phyloP scores from a whole-genome alignment of 2,797 vertebrate genomes.

The Hybognathus amarus region DNA sequence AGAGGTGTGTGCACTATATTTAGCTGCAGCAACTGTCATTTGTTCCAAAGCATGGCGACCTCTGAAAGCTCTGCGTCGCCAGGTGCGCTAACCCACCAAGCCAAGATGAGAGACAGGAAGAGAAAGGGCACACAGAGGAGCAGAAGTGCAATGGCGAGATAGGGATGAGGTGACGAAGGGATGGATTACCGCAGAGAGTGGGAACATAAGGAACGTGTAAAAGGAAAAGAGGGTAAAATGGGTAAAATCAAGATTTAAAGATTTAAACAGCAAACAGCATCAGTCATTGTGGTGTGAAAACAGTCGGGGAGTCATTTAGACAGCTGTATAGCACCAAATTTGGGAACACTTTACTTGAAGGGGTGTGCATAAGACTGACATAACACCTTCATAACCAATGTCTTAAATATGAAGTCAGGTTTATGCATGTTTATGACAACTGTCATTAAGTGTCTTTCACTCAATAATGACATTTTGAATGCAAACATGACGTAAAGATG shows the following conservation, averaged over 20 bases:
- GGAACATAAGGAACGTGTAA: conserved; percentile 31
- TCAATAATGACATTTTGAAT: too few relatives aligned
- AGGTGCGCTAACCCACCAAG: conserved; percentile 57
- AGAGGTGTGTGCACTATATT: conserved; percentile 51
- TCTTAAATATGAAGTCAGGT: too few relatives aligned
- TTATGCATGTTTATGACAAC: too few relatives aligned
- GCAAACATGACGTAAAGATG: too few relatives aligned
- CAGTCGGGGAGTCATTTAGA: conserved; percentile 1
- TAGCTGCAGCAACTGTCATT: conserved; percentile 50
- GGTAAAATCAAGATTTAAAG: conserved; percentile 15
- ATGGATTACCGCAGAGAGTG: conserved; percentile 35
- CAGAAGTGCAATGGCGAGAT: conserved; percentile 20
- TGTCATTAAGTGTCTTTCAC: too few relatives aligned
- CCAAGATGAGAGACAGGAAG: conserved; percentile 50
- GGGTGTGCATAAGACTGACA: too few relatives aligned
- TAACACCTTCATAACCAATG: too few relatives aligned
- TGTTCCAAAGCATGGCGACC: conserved; percentile 49
- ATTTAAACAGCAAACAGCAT: conserved; percentile 45
- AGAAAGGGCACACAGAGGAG: conserved; percentile 32
- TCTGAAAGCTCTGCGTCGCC: conserved; percentile 57
- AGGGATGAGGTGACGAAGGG: conserved; percentile 29
- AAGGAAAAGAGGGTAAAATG: conserved; percentile 44
- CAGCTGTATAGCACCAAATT: not conserved
- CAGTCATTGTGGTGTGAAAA: not conserved
- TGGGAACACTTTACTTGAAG: too few relatives aligned